Evolutionary conservation across 2,797 vertebrate species (phyloP).

Genomic region (Alectoris magna): DNA sequence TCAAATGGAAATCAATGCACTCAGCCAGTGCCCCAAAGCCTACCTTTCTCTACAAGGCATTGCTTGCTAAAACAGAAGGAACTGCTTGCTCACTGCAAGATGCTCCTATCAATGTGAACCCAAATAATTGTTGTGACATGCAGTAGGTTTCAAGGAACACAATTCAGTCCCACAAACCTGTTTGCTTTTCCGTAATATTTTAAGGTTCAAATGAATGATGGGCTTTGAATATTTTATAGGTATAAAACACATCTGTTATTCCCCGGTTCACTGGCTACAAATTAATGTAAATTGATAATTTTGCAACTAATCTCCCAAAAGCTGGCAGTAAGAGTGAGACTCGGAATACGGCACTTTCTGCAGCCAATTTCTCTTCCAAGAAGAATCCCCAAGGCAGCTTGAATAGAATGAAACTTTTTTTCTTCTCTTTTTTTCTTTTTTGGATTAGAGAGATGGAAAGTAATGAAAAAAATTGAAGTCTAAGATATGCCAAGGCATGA

Average conservation of each 20-base stretch:
- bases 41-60: background rate
- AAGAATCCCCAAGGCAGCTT: background rate
- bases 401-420: slow-evolving; percentile 4
- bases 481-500: background rate
- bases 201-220: background rate
- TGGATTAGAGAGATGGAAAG: background rate
- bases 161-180: background rate
- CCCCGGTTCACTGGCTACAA: background rate
- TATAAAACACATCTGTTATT: background rate
- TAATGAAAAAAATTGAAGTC: background rate
- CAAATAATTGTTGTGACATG: fast-evolving
- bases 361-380: background rate
- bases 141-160: background rate
- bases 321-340: background rate
- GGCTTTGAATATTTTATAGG: background rate
- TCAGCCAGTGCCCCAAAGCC: background rate
- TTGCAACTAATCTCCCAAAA: slow-evolving; percentile 21
- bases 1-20: background rate
- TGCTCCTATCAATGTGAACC: background rate
- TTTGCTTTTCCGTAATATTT: background rate
- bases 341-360: background rate
- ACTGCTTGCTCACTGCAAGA: background rate
- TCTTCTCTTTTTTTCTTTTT: background rate
- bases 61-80: background rate
- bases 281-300: background rate